A percentile compares a stretch with the other conserved stretches of the same genome.
Evolutionary conservation across 2,113 vertebrate species (phyloP).

Genomic region (Triplophysa dalaica): DNA sequence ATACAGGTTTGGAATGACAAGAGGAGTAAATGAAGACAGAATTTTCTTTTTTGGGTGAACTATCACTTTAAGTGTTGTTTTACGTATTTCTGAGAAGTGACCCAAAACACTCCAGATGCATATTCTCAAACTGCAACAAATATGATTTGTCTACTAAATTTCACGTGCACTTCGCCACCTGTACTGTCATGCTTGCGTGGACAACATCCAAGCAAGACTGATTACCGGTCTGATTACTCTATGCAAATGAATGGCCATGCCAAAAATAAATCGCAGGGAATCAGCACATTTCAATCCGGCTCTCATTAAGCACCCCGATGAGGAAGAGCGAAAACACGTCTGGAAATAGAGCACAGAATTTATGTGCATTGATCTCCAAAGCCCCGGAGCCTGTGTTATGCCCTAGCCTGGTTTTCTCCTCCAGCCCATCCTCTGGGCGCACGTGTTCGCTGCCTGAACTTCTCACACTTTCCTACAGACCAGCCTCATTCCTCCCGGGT

Average conservation of each 20-base stretch:
- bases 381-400: constrained; percentile 24
- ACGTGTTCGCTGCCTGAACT: constrained; percentile 48
- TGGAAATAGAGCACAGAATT: constrained; percentile 38
- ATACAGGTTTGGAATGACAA: too few species aligned
- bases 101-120: background rate
- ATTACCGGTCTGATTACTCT: constrained; percentile 41
- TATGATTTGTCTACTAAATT: constrained; percentile 4
- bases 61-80: too few species aligned
- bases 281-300: constrained; percentile 44
- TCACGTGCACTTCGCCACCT: constrained; percentile 21
- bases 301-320: constrained; percentile 30
- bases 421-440: constrained; percentile 31
- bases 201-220: constrained; percentile 37
- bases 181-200: constrained; percentile 14
- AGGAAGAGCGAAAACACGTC: constrained; percentile 30
- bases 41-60: too few species aligned
- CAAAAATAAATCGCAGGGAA: constrained; percentile 44
- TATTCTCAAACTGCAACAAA: background rate
- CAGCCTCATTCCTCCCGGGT: background rate
- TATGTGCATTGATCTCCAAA: constrained; percentile 44
- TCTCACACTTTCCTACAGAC: constrained; percentile 24
- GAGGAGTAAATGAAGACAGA: too few species aligned
- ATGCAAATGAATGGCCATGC: constrained; percentile 46
- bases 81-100: too few species aligned
- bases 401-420: constrained; percentile 35